phyloP scores from a whole-genome alignment of 2,113 vertebrate species.

The Mesembrinibis cayennensis region DNA sequence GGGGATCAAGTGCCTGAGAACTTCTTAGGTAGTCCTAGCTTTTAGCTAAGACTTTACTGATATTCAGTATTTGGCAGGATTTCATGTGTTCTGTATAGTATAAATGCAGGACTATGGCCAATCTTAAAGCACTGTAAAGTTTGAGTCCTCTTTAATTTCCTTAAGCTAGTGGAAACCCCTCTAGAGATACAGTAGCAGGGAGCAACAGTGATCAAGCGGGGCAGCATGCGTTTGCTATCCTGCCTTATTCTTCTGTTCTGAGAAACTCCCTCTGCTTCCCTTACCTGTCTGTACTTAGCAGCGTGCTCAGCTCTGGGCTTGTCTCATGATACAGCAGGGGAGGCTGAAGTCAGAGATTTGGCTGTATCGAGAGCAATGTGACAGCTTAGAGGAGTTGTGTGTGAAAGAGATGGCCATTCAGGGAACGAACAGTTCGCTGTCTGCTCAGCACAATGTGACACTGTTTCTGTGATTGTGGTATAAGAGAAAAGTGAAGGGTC shows the following conservation, averaged over 20 bases:
- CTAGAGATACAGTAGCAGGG: not conserved
- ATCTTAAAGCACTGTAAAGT: not conserved
- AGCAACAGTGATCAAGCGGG: not conserved
- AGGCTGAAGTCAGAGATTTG: not conserved
- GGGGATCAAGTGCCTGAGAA: not conserved
- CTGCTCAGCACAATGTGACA: not conserved
- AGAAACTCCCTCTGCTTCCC: not conserved
- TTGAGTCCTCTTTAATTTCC: not conserved
- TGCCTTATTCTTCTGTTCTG: not conserved
- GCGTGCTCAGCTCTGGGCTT: fast-evolving
- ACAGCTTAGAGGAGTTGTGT: not conserved
- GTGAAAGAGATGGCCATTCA: not conserved
- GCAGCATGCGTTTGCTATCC: not conserved
- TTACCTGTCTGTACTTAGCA: not conserved
- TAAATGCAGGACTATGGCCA: not conserved
- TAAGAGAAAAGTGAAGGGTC: not conserved
- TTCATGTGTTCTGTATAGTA: not conserved
- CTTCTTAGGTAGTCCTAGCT: not conserved
- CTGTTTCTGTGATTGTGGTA: not conserved
- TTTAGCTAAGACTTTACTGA: not conserved
- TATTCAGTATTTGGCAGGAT: not conserved
- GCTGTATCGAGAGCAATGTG: not conserved
- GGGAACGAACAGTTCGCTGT: not conserved
- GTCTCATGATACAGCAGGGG: not conserved
- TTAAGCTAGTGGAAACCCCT: not conserved